Base-by-base conservation (phyloP, 2,113 vertebrate species). In the Danionella cerebrum region DNA sequence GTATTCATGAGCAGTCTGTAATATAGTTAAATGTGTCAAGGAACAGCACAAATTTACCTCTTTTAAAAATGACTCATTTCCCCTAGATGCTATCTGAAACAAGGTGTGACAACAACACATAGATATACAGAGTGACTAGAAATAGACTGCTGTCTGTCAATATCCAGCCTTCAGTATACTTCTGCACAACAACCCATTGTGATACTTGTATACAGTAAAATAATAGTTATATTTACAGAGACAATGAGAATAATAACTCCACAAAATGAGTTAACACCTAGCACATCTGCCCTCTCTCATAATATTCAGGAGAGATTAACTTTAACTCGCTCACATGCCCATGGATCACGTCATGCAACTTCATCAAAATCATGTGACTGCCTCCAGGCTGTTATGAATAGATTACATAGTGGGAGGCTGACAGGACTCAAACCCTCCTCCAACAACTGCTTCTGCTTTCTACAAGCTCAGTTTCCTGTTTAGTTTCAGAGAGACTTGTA, bases 291-390 rank as follows among this genome's bases (percentile, higher is more conserved):
- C 62, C 35, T 63, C 65, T 74, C 65, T 47, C 14, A 57, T 67
- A 25, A 72, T 74, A 65, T 76, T 66, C 21, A 65, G 50, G 36
- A 66, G 24, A 47, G 71, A 75, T 64, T 71, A 58, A 33, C n/a
- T 48, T 33, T 67, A 71, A 70, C 69, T 21, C 31, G 57, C 82
- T 86, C 83, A 83, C 78, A 82, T 85, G 85, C 78, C 77, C 70
- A 57, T 54, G 71, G 83, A 79, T 84, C 84, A 84, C 81, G 83
- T 84, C n/a, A n/a, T n/a, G n/a, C n/a, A 84, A 82, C 83, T 74
- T 69, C 74, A 76, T 80, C 75, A 76, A 36, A 73, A 79, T 88
- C 86, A 89, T 85, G 85, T 86, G 86, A 87, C 79, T 66, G 13
- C 59, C 65, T 65, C 73, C 76, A 70, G 71, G 74, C 69, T 71